phyloP scores from a whole-genome alignment of 1,140 invertebrate genomes.

The Heliconius himera region DNA sequence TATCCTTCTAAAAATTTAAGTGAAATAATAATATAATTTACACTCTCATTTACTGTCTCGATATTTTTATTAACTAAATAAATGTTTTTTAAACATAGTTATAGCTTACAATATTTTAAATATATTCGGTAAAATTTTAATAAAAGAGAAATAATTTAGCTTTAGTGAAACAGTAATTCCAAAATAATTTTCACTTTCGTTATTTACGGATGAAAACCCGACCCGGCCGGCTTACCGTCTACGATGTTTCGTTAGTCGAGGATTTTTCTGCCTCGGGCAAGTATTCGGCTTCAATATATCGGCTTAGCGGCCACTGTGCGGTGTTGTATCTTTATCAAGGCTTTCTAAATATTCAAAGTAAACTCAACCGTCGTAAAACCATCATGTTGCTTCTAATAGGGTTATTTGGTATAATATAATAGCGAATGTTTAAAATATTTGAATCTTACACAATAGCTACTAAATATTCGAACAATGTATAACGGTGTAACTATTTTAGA shows the following conservation, averaged over 20 bases:
- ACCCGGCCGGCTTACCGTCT: constrained; percentile 4
- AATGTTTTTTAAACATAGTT: too few species aligned
- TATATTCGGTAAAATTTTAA: background rate
- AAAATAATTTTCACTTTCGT: background rate
- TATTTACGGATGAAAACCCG: constrained; percentile 3
- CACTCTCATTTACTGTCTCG: too few species aligned
- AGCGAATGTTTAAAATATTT: constrained; percentile 1
- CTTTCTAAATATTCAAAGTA: background rate
- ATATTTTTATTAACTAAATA: too few species aligned
- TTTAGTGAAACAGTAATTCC: background rate
- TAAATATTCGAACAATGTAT: background rate
- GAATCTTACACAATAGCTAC: background rate
- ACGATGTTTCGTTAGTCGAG: background rate
- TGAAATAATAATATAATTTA: too few species aligned
- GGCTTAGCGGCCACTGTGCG: background rate
- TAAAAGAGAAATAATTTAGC: background rate
- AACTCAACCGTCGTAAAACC: background rate
- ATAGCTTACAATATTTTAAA: background rate
- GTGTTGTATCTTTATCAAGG: background rate
- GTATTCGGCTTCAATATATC: constrained; percentile 5
- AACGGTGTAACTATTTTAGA: background rate
- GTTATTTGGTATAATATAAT: background rate
- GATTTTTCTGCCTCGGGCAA: background rate
- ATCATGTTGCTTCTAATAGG: background rate
- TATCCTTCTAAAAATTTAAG: too few species aligned